Base-by-base conservation (phyloP, 2,888 invertebrate species). In the Pharmacophagus antenor region DNA sequence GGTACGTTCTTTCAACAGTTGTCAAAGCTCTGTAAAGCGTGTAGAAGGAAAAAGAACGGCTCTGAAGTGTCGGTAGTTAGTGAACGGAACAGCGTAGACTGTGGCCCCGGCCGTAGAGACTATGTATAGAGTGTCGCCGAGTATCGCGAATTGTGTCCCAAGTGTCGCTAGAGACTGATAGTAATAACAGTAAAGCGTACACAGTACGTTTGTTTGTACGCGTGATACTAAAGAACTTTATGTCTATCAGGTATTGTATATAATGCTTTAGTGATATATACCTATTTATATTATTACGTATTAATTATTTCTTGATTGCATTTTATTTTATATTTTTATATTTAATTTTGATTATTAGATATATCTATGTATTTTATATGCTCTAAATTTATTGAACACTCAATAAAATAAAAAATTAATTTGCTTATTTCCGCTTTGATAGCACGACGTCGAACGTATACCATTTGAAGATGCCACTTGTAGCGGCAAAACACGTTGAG, bases 1-100 rank as follows among this genome's bases (percentile, higher is more conserved):
- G 31, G 12, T 31, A 12, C 15, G 15, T 65, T 67, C 68, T 62
- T 54, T 66, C 56, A 62, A 67, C 84, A 89, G 88, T 73, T 80
- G 37, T 87, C 88, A 62, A 82, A 77, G 70, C 64, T 89, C 63
- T 88, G 84, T 77, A 70, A 70, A 52, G 63, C 64, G 18, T 89
- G 89, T 70, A 79, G 77, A 72, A 81, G 85, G 68, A 87, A 82
- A 82, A 85, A 72, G 41, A 77, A 87, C 64, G 85, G 83, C 23
- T 88, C 88, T 1, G 89, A 88, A 74, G 79, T 84, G 42, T 85
- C 82, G 2, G 89, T 88, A 22, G 88, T 88, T 65, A 90, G 88
- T 83, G 87, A 88, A 74, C 77, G 86, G 63, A 87, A 87, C 67
- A 85, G 84, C 72, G 81, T 87, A 61, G 85, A 84, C 57, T 71